Percentiles rank a stretch among this genome's conserved stretches.
These are phyloP conservation scores for Mus pahari DNA, from an alignment of 2,113 vertebrate genomes.

Conservation along the genomic window DNA sequence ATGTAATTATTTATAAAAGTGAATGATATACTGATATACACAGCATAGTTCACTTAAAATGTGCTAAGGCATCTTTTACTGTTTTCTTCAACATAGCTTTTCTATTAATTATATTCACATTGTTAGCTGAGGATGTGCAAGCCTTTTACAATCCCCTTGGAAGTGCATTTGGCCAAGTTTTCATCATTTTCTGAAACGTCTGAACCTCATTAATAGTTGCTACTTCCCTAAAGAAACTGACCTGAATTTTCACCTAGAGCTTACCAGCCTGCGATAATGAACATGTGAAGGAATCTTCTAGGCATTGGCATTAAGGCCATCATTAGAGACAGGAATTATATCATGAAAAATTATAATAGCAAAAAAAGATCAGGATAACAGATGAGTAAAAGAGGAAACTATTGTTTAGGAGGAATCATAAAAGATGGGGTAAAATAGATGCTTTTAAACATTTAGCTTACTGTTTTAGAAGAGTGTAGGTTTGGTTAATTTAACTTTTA, in stretches of 20 bases:
- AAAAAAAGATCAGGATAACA: conserved; percentile 10
- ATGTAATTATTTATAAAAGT: not conserved
- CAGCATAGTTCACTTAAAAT: conserved; percentile 33
- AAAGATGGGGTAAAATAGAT: not conserved
- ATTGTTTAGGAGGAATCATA: not conserved
- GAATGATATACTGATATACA: conserved; percentile 23
- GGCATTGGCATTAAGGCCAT: conserved; percentile 56
- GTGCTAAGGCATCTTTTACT: conserved; percentile 11
- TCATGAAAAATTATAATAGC: conserved; percentile 48
- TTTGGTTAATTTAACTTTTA: not conserved
- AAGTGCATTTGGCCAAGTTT: conserved; percentile 58
- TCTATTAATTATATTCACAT: conserved; percentile 56
- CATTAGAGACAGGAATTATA: conserved; percentile 55
- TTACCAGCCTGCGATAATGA: conserved; percentile 42
- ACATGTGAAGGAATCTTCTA: conserved; percentile 41
- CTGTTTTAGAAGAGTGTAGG: conserved; percentile 24
- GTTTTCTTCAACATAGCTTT: conserved; percentile 29
- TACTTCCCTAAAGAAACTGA: conserved; percentile 56
- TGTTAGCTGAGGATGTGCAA: conserved; percentile 20
- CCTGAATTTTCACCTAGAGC: conserved; percentile 52
- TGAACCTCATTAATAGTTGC: conserved; percentile 61
- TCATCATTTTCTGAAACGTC: conserved; percentile 56
- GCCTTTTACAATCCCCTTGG: not conserved
- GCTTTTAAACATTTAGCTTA: conserved; percentile 42
- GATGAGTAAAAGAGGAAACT: not conserved